Base-by-base conservation (phyloP, 1,140 invertebrate genomes). In the Chrysoperla carnea region DNA sequence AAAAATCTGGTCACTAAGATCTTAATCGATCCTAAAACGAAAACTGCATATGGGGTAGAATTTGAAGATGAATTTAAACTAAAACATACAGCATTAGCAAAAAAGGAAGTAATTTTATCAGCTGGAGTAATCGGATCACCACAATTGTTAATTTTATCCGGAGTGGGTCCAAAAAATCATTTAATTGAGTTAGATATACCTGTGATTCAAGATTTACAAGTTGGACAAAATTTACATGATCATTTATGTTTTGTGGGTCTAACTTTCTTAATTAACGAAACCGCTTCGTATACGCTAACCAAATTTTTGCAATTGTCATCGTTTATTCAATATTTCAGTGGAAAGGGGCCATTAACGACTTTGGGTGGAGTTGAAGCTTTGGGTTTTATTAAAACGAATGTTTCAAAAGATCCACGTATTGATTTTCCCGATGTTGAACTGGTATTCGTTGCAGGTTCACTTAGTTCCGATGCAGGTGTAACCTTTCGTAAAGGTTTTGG, bases 141-240 rank as follows among this genome's bases (percentile, higher is more conserved):
- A 0, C 82, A 88, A 58, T 49, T 90, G 7, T 58, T 90, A 23
- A 83, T 86, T 76, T 62, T 88, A 0, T 84, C 80, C 1, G 86
- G 86, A 0, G 67, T 89, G 6, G 85, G 84, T 1, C 81, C 82
- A 8, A 71, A 60, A 50, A 50, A 63, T 29, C 64, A 72, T 46
- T 50, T 92, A 2, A 56, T 73, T 37, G 66, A 73, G 12, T 57
- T 83, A 1, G 72, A 72, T 0, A 75, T 85, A 28, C 60, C 69
- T 0, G 59, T 78, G 0, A 58, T 82, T n/a, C 59, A 76, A 50
- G 68, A 78, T 39, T 57, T 76, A 6, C 67, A 63, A 36, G 79
- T 82, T 1, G 81, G 81, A 0, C 60, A 72, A 49, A 73, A 69
- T 6, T 50, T 84, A 15, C 76, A 78, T 50, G 82, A 85, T 47